phyloP scores from a whole-genome alignment of 2,797 vertebrate genomes.

The Tamandua tetradactyla region DNA sequence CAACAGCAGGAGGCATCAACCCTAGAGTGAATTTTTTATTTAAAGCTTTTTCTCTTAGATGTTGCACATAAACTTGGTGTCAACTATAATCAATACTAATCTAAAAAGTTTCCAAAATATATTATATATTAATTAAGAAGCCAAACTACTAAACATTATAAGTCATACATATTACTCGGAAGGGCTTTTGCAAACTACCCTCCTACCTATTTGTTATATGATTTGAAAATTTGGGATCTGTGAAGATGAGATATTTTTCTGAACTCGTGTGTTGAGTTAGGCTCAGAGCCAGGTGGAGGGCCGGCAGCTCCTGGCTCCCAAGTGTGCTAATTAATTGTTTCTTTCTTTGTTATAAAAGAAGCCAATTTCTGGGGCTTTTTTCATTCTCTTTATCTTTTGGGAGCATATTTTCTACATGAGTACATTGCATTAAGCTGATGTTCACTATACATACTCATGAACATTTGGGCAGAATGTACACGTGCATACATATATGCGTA shows the following conservation, averaged over 20 bases:
- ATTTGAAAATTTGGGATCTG: neutral
- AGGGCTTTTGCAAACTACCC: neutral
- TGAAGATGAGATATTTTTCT: neutral
- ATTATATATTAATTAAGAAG: slow-evolving; percentile 29
- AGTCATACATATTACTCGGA: neutral
- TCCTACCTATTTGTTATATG: neutral
- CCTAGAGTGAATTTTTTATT: neutral
- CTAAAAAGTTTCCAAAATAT: neutral
- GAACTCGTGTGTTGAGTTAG: neutral
- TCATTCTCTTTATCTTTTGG: neutral
- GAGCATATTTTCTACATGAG: neutral
- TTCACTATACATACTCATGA: neutral
- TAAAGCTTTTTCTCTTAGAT: neutral
- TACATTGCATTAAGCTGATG: neutral
- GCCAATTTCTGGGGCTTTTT: neutral
- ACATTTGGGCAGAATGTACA: neutral
- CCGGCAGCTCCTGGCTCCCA: neutral
- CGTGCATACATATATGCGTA: neutral
- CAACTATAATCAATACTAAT: neutral
- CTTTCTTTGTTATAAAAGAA: neutral
- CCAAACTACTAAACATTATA: neutral
- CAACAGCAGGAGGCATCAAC: neutral
- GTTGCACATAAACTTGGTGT: neutral
- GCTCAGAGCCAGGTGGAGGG: neutral
- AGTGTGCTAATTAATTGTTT: neutral